Percentiles rank a stretch among this genome's conserved stretches.
phyloP scores from a whole-genome alignment of 2,113 vertebrate species.

The Mionectes macconnelli region DNA sequence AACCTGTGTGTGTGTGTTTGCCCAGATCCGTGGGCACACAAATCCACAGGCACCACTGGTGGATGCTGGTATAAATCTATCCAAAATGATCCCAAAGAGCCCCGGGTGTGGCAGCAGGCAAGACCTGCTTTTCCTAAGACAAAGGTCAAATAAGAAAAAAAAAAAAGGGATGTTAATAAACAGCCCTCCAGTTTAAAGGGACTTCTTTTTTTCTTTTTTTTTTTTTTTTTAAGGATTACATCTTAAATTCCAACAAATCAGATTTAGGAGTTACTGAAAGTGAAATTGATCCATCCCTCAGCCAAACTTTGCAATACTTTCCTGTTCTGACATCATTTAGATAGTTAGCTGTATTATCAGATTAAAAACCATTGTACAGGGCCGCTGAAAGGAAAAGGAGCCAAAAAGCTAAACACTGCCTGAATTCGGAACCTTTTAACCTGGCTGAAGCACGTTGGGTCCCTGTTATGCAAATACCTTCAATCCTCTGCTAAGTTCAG shows the following conservation, averaged over 20 bases:
- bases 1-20: background rate
- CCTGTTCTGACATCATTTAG: slow-evolving; percentile 82
- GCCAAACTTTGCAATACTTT: slow-evolving; percentile 83
- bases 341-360: slow-evolving; percentile 84
- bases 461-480: slow-evolving; percentile 86
- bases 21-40: rapidly evolving
- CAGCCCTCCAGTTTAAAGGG: slow-evolving; percentile 74
- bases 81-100: background rate
- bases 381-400: slow-evolving; percentile 79
- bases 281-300: slow-evolving; percentile 87
- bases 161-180: slow-evolving; percentile 77
- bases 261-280: slow-evolving; percentile 86
- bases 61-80: background rate
- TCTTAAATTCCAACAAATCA: slow-evolving; percentile 88
- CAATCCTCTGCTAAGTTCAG: slow-evolving; percentile 85
- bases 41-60: rapidly evolving
- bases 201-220: slow-evolving; percentile 52
- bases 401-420: slow-evolving; percentile 80
- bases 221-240: slow-evolving; percentile 80
- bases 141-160: slow-evolving; percentile 77
- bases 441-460: slow-evolving; percentile 82
- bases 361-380: slow-evolving; percentile 82
- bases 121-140: slow-evolving; percentile 67
- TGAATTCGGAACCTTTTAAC: slow-evolving; percentile 88
- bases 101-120: background rate